phyloP scores from a whole-genome alignment of 2,113 vertebrate genomes.

The Fulica atra region DNA sequence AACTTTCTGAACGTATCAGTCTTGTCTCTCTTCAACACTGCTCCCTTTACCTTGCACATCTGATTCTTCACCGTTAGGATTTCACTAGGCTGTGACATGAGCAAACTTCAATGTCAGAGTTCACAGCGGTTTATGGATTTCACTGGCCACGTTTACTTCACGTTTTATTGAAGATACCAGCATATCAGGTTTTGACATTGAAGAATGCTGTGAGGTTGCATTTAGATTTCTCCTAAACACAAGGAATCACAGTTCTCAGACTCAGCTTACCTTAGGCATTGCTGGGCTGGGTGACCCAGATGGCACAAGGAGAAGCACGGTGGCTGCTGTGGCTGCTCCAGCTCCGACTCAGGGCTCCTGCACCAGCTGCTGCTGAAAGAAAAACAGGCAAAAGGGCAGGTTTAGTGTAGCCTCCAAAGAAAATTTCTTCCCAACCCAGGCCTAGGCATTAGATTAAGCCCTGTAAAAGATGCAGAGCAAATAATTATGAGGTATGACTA shows the following conservation, averaged over 20 bases:
- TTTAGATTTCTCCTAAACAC: not conserved
- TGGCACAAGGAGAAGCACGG: not conserved
- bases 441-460: not conserved
- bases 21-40: not conserved
- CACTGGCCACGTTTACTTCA: not conserved
- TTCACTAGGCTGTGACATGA: not conserved
- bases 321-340: fast-evolving
- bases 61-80: not conserved
- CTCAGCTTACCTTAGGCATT: not conserved
- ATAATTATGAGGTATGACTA: not conserved
- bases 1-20: not conserved
- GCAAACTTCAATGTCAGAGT: not conserved
- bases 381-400: not conserved
- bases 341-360: not conserved
- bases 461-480: not conserved
- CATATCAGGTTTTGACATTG: not conserved
- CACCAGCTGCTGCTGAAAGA: not conserved
- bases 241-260: not conserved
- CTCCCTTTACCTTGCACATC: not conserved
- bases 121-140: not conserved
- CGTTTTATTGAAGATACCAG: not conserved
- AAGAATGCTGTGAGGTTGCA: not conserved
- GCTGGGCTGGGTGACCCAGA: not conserved
- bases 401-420: not conserved
- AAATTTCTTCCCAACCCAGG: not conserved